Conservation (phyloP, 2,888 invertebrate genomes). For the Lordiphosa andalusiaca region DNA sequence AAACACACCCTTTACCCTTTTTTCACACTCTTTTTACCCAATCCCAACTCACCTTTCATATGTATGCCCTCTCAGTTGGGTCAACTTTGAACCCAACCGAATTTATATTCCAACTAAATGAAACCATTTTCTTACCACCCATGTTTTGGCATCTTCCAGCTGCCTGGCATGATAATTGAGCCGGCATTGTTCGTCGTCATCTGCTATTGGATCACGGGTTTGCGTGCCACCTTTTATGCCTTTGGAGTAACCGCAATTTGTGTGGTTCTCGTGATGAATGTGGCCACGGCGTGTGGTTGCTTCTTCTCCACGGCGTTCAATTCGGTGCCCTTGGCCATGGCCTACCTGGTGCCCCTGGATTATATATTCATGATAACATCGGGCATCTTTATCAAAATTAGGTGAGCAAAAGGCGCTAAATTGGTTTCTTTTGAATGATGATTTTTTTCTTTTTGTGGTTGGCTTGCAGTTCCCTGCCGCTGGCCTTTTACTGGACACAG, state of each 20-base stretch:
- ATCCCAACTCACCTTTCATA: not conserved
- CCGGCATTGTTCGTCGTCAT: conserved; percentile 90
- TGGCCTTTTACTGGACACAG: conserved; percentile 87
- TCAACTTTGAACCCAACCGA: not conserved
- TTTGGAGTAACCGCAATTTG: conserved; percentile 86
- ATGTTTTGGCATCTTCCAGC: conserved; percentile 80
- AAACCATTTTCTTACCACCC: too few species aligned
- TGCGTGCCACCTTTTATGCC: conserved; percentile 85
- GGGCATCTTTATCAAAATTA: conserved; percentile 90
- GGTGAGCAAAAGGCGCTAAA: conserved; percentile 81
- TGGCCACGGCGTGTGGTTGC: conserved; percentile 92
- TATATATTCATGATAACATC: conserved; percentile 93
- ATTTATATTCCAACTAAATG: too few species aligned
- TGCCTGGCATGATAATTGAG: conserved; percentile 92
- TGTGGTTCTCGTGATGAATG: conserved; percentile 90
- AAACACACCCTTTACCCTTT: too few species aligned
- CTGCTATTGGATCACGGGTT: conserved; percentile 93
- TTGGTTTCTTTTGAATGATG: too few species aligned
- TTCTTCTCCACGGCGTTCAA: conserved; percentile 93
- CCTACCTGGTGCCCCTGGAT: conserved; percentile 92
- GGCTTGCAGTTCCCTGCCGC: conserved; percentile 84
- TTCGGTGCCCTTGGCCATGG: conserved; percentile 89
- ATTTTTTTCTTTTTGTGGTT: not conserved
- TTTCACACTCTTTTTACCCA: conserved; percentile 2
- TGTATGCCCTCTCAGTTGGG: not conserved